Evolutionary conservation across 2,113 vertebrate genomes (phyloP).

Genomic region (Burhinus oedicnemus): DNA sequence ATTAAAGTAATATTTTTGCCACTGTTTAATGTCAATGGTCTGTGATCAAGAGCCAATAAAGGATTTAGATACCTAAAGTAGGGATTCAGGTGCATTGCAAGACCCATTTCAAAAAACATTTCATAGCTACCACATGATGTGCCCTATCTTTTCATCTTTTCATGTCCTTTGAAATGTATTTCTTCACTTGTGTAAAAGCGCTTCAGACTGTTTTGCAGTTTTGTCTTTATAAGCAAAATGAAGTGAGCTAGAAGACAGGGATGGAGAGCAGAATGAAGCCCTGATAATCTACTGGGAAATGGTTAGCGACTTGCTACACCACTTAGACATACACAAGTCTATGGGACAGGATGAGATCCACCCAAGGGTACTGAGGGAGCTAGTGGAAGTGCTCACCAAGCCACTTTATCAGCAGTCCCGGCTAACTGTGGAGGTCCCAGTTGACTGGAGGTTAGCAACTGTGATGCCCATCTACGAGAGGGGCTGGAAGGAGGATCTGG

Average conservation of each 20-base stretch:
- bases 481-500: not conserved
- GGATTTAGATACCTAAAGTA: not conserved
- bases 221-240: not conserved
- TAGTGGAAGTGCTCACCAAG: not conserved
- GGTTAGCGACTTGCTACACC: not conserved
- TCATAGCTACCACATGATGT: not conserved
- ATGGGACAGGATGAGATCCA: too few relatives aligned
- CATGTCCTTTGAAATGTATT: not conserved
- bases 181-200: not conserved
- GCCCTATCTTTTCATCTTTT: not conserved
- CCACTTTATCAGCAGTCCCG: not conserved
- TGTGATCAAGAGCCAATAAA: not conserved
- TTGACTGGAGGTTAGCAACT: not conserved
- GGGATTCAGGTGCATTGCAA: not conserved
- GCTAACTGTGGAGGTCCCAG: not conserved
- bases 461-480: not conserved
- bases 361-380: not conserved
- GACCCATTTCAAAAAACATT: not conserved
- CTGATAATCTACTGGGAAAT: not conserved
- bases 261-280: not conserved
- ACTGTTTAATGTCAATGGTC: not conserved
- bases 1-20: not conserved
- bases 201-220: not conserved
- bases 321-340: not conserved
- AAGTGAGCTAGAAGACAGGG: not conserved